phyloP scores from a whole-genome alignment of 2,888 invertebrate species.

The Ellobium chinense region DNA sequence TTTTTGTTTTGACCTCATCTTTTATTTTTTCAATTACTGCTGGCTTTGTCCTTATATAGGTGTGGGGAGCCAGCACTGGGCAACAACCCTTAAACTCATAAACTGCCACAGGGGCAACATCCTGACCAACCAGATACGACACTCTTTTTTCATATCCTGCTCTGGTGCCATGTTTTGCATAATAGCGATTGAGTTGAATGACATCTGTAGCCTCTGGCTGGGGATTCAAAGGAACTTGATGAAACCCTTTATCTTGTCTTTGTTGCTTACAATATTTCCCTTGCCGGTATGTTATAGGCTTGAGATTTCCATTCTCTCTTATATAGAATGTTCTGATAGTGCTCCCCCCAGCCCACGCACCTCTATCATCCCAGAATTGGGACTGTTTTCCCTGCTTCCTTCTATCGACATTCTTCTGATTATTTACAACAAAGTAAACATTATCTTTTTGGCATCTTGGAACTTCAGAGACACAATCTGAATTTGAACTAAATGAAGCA shows the following conservation, averaged over 20 bases:
- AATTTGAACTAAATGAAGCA: too few species aligned
- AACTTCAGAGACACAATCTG: too few species aligned
- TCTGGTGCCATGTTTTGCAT: not conserved
- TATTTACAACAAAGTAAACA: not conserved
- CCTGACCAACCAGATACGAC: not conserved
- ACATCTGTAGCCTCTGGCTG: not conserved
- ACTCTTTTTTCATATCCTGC: constrained; percentile 15
- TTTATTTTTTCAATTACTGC: not conserved
- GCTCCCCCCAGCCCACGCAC: not conserved
- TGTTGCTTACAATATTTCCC: not conserved
- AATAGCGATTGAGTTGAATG: not conserved
- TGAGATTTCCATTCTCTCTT: not conserved
- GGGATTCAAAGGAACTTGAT: not conserved
- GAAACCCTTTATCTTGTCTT: not conserved
- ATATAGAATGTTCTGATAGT: not conserved
- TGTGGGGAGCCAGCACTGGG: not conserved
- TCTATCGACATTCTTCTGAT: not conserved
- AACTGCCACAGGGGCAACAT: not conserved
- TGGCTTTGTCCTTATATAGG: not conserved
- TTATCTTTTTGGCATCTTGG: too few species aligned
- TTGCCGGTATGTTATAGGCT: not conserved
- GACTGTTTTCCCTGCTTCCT: not conserved
- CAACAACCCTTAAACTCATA: constrained; percentile 11
- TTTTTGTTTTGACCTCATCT: constrained; percentile 1
- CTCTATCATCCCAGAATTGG: constrained; percentile 15